Evolutionary conservation across 2,888 invertebrate species (phyloP), one percentile per base, ranked within the genome.

Genomic region (Rugalucina vietnamica): DNA sequence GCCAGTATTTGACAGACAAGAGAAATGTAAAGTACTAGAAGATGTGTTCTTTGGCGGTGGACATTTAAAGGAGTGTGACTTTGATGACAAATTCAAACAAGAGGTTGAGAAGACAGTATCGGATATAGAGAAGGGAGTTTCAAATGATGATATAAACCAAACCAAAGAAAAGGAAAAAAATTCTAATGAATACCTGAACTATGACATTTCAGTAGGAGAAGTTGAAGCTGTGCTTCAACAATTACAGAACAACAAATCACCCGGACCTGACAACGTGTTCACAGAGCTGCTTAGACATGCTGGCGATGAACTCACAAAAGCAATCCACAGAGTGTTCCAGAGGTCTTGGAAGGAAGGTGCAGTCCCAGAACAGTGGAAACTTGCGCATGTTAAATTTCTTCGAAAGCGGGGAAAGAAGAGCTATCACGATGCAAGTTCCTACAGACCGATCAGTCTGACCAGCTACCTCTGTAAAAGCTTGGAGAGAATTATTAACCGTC

Each of bases 391-490:
- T 21, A 71, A 74, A 50, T 74, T 74, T 29, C 74, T 74, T 27
- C 49, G 54, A 12, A 74, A 74, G 29, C 21, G 24, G 36, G 71
- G 71, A n/a, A 37, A 71, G 24, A 71, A 71, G 34, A 37, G 12
- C 29, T 74, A 74, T 32, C 74, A 74, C 29, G 74, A 74, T 2
- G 36, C 74, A 12, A 34, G 50, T 4, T 8, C 74, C 24, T 74
- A 74, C 32, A 50, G 74, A 27, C 74, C 74, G 10, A 74, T 74
- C 24, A 74, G 74, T 27, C 50, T 74, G 5, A 74, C 74, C 24
- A 74, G 74, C 74, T 74, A 50, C 50, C 39, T 74, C 18, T 49
- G 74, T 50, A 74, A 74, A 50, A 50, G 74, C 50, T 5, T 74
- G 50, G 74, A 74, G 50, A 74, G 54, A 27, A 74, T 74, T 5